These are phyloP conservation scores for Crocodylus rhombifer DNA, from an alignment of 2,797 vertebrate genomes.

Conservation along the genomic window DNA sequence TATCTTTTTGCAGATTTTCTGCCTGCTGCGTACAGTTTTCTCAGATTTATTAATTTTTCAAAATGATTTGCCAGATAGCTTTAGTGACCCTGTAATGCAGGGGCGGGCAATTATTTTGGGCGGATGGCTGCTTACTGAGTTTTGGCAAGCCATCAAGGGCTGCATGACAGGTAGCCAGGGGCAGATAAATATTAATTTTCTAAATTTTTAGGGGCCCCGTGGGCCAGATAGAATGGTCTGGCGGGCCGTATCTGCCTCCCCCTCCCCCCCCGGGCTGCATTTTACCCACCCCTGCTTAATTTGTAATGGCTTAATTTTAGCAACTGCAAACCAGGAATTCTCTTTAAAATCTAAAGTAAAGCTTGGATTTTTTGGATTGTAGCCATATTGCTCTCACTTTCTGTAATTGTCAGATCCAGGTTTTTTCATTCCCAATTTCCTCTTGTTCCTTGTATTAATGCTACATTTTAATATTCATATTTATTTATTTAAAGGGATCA, in stretches of 20 bases:
- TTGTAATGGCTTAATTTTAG: slow-evolving; percentile 1
- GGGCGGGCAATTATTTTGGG: too few species aligned
- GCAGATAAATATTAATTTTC: too few species aligned
- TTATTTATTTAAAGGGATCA: neutral
- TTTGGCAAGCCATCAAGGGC: too few species aligned
- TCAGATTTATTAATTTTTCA: slow-evolving; percentile 36
- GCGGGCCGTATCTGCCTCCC: too few species aligned
- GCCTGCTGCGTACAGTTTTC: slow-evolving; percentile 3
- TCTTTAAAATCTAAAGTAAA: slow-evolving; percentile 63
- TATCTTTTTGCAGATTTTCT: slow-evolving; percentile 1
- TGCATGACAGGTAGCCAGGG: too few species aligned
- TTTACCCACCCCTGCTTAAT: too few species aligned
- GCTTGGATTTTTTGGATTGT: slow-evolving; percentile 56
- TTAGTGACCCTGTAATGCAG: slow-evolving; percentile 53
- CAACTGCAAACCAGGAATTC: slow-evolving; percentile 52
- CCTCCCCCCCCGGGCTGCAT: too few species aligned
- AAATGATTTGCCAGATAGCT: slow-evolving; percentile 55
- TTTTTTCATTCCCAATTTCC: neutral
- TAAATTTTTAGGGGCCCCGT: too few species aligned
- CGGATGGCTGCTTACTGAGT: too few species aligned
- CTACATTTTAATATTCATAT: neutral
- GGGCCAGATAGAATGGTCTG: too few species aligned
- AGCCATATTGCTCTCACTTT: slow-evolving; percentile 71
- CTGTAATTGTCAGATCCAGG: neutral
- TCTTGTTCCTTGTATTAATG: neutral